These are phyloP conservation scores for Notospermus geniculatus DNA, from an alignment of 1,140 invertebrate genomes.

Conservation along the genomic window DNA sequence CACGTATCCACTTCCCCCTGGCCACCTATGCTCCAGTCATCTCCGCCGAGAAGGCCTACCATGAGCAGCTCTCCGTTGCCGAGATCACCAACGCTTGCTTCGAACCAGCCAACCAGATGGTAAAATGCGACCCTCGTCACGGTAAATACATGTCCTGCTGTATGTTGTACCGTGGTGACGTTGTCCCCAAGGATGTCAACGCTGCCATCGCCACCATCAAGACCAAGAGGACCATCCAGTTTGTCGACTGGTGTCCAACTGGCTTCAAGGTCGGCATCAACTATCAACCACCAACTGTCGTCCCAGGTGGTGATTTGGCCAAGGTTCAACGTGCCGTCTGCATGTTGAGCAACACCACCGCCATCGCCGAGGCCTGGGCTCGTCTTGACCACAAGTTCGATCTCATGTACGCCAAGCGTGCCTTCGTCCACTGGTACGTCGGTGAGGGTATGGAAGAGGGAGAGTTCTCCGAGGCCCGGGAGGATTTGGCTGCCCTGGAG, in stretches of 20 bases:
- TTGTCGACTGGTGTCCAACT: constrained; percentile 80
- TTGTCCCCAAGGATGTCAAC: constrained; percentile 76
- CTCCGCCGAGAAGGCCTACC: constrained; percentile 38
- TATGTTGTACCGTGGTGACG: constrained; percentile 43
- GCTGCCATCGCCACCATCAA: constrained; percentile 80
- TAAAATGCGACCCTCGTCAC: constrained; percentile 84
- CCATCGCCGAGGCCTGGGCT: constrained; percentile 62
- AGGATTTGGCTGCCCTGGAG: constrained; percentile 79
- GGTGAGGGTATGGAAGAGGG: constrained; percentile 58
- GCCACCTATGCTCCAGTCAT: constrained; percentile 50
- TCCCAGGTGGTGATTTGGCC: constrained; percentile 62
- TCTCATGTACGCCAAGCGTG: constrained; percentile 68
- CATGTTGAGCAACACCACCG: constrained; percentile 70
- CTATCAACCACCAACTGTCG: constrained; percentile 63
- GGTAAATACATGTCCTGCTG: constrained; percentile 72
- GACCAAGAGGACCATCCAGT: constrained; percentile 65
- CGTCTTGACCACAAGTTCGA: constrained; percentile 42
- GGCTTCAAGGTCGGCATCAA: constrained; percentile 58
- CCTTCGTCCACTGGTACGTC: constrained; percentile 54
- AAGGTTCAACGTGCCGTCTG: constrained; percentile 46
- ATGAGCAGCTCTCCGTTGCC: constrained; percentile 56
- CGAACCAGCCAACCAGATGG: constrained; percentile 87
- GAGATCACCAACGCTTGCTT: constrained; percentile 88
- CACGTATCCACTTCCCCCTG: constrained; percentile 51
- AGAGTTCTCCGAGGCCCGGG: constrained; percentile 75